phyloP scores from a whole-genome alignment of 64 coral and sea anemone species.

The Pocillopora damicornis region DNA sequence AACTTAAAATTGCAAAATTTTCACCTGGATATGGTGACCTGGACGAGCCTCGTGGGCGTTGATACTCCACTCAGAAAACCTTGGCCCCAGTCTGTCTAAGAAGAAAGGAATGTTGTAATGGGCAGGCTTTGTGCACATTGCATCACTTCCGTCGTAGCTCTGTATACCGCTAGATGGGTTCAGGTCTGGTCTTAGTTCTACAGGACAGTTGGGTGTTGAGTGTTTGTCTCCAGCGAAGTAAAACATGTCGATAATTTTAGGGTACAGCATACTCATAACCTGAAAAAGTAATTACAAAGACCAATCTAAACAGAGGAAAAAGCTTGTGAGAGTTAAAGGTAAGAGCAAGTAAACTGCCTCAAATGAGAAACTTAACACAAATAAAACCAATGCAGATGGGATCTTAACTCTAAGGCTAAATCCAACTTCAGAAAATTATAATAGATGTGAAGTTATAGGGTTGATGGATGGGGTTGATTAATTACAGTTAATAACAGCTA shows the following conservation, averaged over 20 bases:
- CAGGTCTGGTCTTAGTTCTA: conserved; percentile 40
- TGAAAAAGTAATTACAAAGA: background rate
- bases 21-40: conserved; percentile 58
- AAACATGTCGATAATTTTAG: conserved; percentile 63
- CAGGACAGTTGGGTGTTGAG: conserved; percentile 66
- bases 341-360: no score
- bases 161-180: conserved; percentile 71
- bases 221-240: conserved; percentile 62
- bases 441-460: no score
- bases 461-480: no score
- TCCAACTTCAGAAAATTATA: no score
- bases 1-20: background rate
- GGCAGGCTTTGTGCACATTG: conserved; percentile 23
- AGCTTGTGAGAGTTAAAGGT: no score
- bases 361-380: no score
- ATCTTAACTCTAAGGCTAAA: no score
- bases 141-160: conserved; percentile 24
- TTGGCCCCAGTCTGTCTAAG: conserved; percentile 34
- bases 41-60: conserved; percentile 48
- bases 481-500: no score
- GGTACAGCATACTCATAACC: conserved; percentile 56
- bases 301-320: no score
- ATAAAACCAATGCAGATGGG: no score
- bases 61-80: conserved; percentile 52
- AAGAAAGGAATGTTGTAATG: conserved; percentile 68